A percentile compares a stretch with the other conserved stretches of the same genome.
Evolutionary conservation across 2,113 vertebrate genomes (phyloP).

Genomic region (rabbit (Oryctolagus cuniculus)): mOryCun1.1 NC_091435.1:144942001-144942500

Average conservation of each 20-base stretch:
- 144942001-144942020: not conserved
- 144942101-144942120: not conserved
- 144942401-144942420: no score
- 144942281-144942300: not conserved
- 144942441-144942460: no score
- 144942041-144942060: not conserved
- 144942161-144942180: not conserved
- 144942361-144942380: not conserved
- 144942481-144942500: no score
- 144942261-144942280: not conserved
- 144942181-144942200: not conserved
- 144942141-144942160: not conserved
- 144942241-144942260: not conserved
- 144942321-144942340: not conserved
- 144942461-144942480: no score
- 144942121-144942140: not conserved
- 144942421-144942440: no score
- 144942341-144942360: not conserved
- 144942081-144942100: not conserved
- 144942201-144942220: slow-evolving; percentile 2
- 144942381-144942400: not conserved
- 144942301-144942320: not conserved
- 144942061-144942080: not conserved
- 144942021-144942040: not conserved
- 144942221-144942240: not conserved